Evolutionary conservation across 1,140 invertebrate genomes (phyloP), one percentile per base, ranked within the genome.

Genomic region (Ceratina japonica): DNA sequence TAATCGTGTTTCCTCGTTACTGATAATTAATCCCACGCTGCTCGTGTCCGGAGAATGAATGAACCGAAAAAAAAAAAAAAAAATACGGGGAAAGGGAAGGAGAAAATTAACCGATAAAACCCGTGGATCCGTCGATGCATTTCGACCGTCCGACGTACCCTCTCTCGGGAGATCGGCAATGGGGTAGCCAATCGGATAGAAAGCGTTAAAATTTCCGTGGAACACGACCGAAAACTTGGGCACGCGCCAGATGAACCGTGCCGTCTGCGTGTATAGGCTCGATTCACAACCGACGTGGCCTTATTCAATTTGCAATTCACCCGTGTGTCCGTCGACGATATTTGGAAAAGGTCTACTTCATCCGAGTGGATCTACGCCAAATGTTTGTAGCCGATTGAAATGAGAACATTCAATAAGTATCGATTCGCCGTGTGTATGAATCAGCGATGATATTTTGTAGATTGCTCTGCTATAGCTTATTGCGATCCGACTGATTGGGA

Each of bases 11-110:
- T 81, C 27, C 82, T 84, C 83, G 84, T 87, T 87, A 79, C 64
- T 71, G 75, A 84, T 86, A 86, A 87, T 87, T 87, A 84, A 87
- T 87, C 84, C 84, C 82, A 52, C 54, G 71, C 66, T 59, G 74
- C 49, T 74, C 59, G 66, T 79, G 44, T 24, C 12, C 27, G 22
- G 66, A 31, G 24, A 74, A 85, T 65, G 69, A 68, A 83, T 44
- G 37, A 44, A 44, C 10, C 3, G 10, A 44, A 44, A 44, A 44
- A 44, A 44, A 44, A 44, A 13, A n/a, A 15, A 31, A 20, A 4
- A 20, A 10, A 13, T 18, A n/a, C 12, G 13, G 8, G 5, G 3
- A 75, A 54, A 79, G 37, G 37, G 37, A 51, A 37, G 51, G 16
- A 37, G 4, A 61, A 8, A 76, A 83, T 85, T 84, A 84, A 85